These are phyloP conservation scores for Rotaria socialis DNA, from an alignment of 2,888 invertebrate species.

Conservation along the genomic window DNA sequence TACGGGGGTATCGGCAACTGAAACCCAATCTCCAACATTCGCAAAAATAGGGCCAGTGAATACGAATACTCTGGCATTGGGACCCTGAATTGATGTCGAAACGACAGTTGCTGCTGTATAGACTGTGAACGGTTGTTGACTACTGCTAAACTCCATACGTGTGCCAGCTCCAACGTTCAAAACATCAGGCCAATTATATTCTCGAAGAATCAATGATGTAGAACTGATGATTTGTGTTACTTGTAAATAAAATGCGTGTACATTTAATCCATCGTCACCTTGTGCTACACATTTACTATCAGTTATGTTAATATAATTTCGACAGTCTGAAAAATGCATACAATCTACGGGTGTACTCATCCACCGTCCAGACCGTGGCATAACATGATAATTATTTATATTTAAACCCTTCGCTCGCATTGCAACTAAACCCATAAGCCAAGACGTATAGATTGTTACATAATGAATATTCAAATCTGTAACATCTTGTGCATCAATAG, in stretches of 20 bases:
- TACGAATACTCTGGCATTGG: neutral
- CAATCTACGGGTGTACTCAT: neutral
- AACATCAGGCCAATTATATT: neutral
- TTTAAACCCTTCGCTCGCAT: neutral
- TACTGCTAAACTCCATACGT: neutral
- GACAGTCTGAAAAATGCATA: neutral
- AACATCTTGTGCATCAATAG: neutral
- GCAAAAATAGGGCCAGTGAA: neutral
- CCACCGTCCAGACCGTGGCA: neutral
- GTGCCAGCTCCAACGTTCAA: neutral
- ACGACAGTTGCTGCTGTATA: neutral
- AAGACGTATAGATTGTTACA: neutral
- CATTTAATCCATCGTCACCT: conserved; percentile 24
- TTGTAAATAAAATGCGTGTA: neutral
- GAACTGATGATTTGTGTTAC: neutral
- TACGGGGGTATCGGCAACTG: neutral
- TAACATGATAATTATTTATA: conserved; percentile 1
- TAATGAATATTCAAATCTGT: neutral
- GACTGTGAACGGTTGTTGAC: neutral
- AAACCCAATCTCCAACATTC: neutral
- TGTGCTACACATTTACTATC: neutral
- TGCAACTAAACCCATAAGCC: neutral
- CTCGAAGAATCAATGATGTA: neutral
- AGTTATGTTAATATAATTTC: neutral
- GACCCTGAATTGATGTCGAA: neutral